phyloP scores from a whole-genome alignment of 2,797 vertebrate species.

The Onychomys leucogaster region DNA sequence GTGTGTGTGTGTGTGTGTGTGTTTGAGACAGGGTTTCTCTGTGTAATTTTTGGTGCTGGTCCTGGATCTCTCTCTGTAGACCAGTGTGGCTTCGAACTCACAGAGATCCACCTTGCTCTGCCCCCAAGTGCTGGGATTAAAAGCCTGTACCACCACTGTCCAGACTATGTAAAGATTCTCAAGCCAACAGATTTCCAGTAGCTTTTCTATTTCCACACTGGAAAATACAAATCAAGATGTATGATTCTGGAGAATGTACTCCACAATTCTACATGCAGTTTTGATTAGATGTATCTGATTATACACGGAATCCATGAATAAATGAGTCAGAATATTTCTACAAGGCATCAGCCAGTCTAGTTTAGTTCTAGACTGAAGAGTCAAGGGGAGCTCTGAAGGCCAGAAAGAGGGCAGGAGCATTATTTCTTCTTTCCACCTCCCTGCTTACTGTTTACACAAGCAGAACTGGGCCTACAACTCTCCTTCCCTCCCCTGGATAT shows the following conservation, averaged over 20 bases:
- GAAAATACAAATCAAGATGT: background rate
- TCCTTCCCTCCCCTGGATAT: background rate
- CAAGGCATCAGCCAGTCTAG: background rate
- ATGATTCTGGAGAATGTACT: background rate
- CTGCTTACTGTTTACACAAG: background rate
- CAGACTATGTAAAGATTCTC: background rate
- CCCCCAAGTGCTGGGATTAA: no score
- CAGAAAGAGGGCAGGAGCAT: no score
- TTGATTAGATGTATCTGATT: background rate
- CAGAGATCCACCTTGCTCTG: no score
- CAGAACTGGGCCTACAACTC: no score
- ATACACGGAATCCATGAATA: background rate
- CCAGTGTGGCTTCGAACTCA: no score
- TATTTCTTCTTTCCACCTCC: background rate
- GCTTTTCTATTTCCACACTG: background rate
- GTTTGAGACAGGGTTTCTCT: no score
- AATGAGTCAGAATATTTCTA: background rate
- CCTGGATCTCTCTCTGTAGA: no score
- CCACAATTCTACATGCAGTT: background rate
- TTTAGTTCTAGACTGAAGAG: background rate
- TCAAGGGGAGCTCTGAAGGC: background rate
- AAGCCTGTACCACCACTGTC: no score
- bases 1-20: no score
- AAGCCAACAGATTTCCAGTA: background rate
- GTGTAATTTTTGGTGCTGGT: no score